Conservation (phyloP, 2,888 invertebrate genomes). For the Ophioninae sp. region DNA sequence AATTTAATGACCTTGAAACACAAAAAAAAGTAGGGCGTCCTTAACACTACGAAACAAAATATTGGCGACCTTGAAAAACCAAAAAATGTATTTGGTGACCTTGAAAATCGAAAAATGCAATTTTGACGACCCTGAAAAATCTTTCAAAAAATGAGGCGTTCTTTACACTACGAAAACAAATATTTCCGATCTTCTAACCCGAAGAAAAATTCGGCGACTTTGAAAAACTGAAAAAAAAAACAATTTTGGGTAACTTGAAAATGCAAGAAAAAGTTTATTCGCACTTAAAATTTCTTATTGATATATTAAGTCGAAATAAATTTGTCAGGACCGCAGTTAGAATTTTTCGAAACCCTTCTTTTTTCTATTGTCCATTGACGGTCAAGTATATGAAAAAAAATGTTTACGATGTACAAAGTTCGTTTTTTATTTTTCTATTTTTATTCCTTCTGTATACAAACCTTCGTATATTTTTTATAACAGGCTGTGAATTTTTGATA, state of each 20-base stretch:
- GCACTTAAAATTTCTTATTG: background rate
- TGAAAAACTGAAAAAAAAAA: background rate
- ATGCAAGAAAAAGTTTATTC: background rate
- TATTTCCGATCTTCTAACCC: no score
- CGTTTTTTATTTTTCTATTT: background rate
- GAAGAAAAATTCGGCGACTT: background rate
- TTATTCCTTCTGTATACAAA: background rate
- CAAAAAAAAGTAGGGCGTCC: no score
- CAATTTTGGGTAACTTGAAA: no score
- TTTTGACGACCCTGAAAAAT: no score
- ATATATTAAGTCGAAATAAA: no score
- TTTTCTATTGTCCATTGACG: background rate
- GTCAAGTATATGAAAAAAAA: background rate
- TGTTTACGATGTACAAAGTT: background rate
- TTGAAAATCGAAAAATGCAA: background rate
- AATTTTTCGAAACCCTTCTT: background rate
- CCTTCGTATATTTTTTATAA: background rate
- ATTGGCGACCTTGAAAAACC: no score
- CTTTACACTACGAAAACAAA: no score
- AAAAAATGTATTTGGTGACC: no score
- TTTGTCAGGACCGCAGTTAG: background rate
- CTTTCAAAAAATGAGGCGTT: no score
- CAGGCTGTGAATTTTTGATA: slow-evolving; percentile 1
- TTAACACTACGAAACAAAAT: no score
- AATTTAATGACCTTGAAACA: no score